Percentiles rank a stretch among this genome's conserved stretches.
Evolutionary conservation across 2,888 invertebrate genomes (phyloP).

Genomic region (Hermodice carunculata): DNA sequence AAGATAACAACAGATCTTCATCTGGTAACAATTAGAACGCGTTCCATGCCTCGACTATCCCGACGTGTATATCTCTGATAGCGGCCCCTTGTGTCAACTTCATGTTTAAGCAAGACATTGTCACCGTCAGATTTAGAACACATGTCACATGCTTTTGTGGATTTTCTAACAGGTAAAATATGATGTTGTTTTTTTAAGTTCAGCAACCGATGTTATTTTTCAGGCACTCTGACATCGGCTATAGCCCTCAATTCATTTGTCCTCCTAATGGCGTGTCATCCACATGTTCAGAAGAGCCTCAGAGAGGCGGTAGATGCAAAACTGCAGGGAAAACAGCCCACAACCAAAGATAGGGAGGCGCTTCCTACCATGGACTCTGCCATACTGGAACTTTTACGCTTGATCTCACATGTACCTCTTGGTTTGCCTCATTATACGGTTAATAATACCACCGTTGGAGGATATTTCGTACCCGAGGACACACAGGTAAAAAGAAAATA

Average conservation of each 20-base stretch:
- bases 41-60: no score
- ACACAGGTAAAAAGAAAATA: constrained; percentile 30
- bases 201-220: neutral
- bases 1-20: no score
- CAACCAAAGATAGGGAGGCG: constrained; percentile 10
- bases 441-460: constrained; percentile 23
- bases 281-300: constrained; percentile 18
- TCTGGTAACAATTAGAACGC: no score
- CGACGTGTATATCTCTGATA: no score
- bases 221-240: constrained; percentile 62
- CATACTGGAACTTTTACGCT: constrained; percentile 28
- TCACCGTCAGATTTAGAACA: no score
- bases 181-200: neutral
- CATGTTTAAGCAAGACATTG: no score
- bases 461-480: constrained; percentile 24
- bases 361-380: constrained; percentile 22
- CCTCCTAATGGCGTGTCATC: constrained; percentile 40
- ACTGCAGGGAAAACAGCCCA: no score
- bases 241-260: constrained; percentile 55
- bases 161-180: neutral
- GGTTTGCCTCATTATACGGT: constrained; percentile 28
- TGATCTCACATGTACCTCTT: constrained; percentile 29
- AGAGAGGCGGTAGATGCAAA: constrained; percentile 17
- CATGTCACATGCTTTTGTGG: no score
- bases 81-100: no score